phyloP scores from a whole-genome alignment of 2,888 invertebrate genomes.

The Aricia artaxerxes region DNA sequence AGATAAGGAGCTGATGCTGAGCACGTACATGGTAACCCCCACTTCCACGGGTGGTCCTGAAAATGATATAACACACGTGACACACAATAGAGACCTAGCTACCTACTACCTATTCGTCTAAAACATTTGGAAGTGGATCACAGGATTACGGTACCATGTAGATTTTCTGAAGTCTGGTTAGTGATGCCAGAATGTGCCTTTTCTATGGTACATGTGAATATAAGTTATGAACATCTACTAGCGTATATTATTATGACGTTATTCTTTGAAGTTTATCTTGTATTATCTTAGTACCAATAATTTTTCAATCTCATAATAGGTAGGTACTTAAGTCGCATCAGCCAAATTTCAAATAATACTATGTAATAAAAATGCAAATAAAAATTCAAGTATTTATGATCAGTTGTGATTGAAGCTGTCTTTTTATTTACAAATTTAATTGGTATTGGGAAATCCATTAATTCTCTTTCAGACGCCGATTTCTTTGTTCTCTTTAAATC shows the following conservation, averaged over 20 bases:
- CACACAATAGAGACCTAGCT: constrained; percentile 36
- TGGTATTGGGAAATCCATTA: neutral
- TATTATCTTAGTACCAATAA: neutral
- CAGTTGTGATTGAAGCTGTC: constrained; percentile 7
- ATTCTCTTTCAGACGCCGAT: neutral
- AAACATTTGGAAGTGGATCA: constrained; percentile 5
- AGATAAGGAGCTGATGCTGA: constrained; percentile 91
- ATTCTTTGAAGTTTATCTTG: neutral
- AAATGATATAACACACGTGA: constrained; percentile 73
- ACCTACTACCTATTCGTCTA: neutral
- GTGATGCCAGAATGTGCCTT: neutral
- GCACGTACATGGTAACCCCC: constrained; percentile 92
- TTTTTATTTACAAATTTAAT: neutral
- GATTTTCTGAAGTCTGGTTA: neutral
- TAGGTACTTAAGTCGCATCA: neutral
- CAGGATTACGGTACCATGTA: neutral
- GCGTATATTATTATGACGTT: neutral
- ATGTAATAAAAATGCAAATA: neutral
- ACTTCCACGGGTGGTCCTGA: constrained; percentile 91
- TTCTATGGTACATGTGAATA: neutral
- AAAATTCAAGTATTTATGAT: neutral
- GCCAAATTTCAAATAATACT: neutral
- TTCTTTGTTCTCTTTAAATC: neutral
- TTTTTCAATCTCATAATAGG: neutral
- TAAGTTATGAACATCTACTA: neutral